A percentile compares a stretch with the other conserved stretches of the same genome.
These are phyloP conservation scores for Cephonodes hylas DNA, from an alignment of 2,888 invertebrate species.

Conservation along the genomic window DNA sequence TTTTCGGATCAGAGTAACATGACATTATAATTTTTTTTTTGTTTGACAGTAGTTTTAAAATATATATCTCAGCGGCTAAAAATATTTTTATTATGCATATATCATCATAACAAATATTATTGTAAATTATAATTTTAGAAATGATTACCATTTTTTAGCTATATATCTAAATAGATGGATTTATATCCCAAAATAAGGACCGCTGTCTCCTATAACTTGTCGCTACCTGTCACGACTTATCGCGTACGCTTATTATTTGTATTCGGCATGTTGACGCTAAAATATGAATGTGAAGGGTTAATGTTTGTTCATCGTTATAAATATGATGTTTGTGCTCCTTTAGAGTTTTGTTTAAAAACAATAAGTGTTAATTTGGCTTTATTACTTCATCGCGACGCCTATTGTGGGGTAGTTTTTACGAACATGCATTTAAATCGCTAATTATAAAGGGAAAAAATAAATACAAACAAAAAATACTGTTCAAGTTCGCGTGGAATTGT, in stretches of 20 bases:
- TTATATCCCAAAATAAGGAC: not conserved
- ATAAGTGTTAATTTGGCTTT: constrained; percentile 42
- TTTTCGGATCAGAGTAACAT: too few species aligned
- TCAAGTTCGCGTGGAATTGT: too few species aligned
- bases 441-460: too few species aligned
- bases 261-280: constrained; percentile 53
- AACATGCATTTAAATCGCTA: not conserved
- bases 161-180: too few species aligned
- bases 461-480: not conserved
- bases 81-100: too few species aligned
- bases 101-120: too few species aligned
- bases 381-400: not conserved
- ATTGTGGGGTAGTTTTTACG: not conserved
- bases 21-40: too few species aligned
- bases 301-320: constrained; percentile 58
- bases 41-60: too few species aligned
- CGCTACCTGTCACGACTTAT: too few species aligned
- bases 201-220: constrained; percentile 24
- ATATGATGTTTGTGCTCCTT: constrained; percentile 50
- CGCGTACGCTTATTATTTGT: constrained; percentile 31
- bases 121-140: too few species aligned
- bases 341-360: constrained; percentile 46
- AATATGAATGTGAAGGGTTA: constrained; percentile 61
- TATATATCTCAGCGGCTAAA: too few species aligned
- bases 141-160: too few species aligned